Evolutionary conservation across 2,113 vertebrate species (phyloP).

Genomic region (Nothobranchius kuhntae): DNA sequence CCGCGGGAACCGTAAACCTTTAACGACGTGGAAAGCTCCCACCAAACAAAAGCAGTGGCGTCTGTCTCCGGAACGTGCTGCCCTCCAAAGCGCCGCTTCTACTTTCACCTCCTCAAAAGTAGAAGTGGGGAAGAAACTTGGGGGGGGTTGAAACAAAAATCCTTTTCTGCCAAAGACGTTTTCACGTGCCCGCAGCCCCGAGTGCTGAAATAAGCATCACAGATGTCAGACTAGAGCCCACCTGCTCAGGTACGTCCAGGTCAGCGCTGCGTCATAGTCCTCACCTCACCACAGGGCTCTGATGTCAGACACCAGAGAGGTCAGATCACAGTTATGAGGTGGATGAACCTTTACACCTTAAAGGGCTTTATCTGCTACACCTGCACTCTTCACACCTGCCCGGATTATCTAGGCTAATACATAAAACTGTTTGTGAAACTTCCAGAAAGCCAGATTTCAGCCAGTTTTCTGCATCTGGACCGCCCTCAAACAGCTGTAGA

Average conservation of each 20-base stretch:
- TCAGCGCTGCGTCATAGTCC: neutral
- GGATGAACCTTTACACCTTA: too few species aligned
- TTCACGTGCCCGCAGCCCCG: conserved; percentile 53
- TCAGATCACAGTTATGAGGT: too few species aligned
- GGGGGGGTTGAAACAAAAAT: conserved; percentile 73
- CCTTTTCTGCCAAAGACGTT: conserved; percentile 63
- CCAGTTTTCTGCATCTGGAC: too few species aligned
- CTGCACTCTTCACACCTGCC: too few species aligned
- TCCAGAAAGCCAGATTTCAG: too few species aligned
- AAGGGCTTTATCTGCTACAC: too few species aligned
- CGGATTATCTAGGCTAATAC: too few species aligned
- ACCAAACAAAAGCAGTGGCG: conserved; percentile 80
- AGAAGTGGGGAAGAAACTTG: conserved; percentile 65
- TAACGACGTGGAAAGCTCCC: conserved; percentile 79
- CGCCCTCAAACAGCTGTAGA: too few species aligned
- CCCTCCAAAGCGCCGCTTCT: conserved; percentile 74
- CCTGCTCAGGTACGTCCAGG: conserved; percentile 55
- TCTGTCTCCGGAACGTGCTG: conserved; percentile 77
- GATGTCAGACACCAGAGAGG: too few species aligned
- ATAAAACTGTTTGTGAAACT: too few species aligned
- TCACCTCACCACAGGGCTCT: too few species aligned
- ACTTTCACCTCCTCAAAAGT: conserved; percentile 71
- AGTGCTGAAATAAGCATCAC: conserved; percentile 60
- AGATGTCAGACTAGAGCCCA: conserved; percentile 45
- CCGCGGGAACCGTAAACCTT: conserved; percentile 83